Conservation (phyloP, 2,888 invertebrate genomes). For the Cepaea hortensis region DNA sequence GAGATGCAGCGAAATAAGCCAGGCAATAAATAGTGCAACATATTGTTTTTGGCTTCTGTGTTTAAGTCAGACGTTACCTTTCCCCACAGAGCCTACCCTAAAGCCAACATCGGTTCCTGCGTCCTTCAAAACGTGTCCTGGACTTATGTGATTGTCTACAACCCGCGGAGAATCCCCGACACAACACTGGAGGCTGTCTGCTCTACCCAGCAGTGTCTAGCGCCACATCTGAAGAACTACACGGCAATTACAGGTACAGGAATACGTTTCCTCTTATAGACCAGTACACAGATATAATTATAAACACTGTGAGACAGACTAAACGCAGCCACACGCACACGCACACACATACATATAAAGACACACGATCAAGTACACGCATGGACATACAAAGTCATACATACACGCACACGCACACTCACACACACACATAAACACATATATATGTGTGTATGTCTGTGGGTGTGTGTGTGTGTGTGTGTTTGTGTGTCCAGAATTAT, state of each 20-base stretch:
- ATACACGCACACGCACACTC: too few relatives aligned
- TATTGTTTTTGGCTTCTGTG: too few relatives aligned
- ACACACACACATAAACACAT: too few relatives aligned
- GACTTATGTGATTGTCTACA: constrained; percentile 3
- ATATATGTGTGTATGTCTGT: too few relatives aligned
- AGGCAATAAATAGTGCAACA: too few relatives aligned
- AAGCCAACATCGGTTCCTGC: not conserved
- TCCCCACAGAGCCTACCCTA: not conserved
- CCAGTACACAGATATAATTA: not conserved
- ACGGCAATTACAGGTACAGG: not conserved
- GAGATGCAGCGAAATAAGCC: too few relatives aligned
- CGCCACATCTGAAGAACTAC: not conserved
- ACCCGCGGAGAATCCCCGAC: not conserved
- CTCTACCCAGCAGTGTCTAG: constrained; percentile 1
- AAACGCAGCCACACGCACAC: too few relatives aligned
- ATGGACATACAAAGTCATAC: too few relatives aligned
- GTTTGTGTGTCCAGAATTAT: not conserved
- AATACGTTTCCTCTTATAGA: not conserved
- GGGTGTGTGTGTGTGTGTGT: not conserved
- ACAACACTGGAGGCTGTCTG: constrained; percentile 26
- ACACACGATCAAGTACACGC: too few relatives aligned
- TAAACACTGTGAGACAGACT: not conserved
- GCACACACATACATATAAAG: too few relatives aligned
- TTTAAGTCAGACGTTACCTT: not conserved
- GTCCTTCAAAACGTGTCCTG: constrained; percentile 6